A percentile compares a stretch with the other conserved stretches of the same genome.
Evolutionary conservation across 2,797 vertebrate genomes (phyloP).

Genomic region (Spinus olivaceus): DNA sequence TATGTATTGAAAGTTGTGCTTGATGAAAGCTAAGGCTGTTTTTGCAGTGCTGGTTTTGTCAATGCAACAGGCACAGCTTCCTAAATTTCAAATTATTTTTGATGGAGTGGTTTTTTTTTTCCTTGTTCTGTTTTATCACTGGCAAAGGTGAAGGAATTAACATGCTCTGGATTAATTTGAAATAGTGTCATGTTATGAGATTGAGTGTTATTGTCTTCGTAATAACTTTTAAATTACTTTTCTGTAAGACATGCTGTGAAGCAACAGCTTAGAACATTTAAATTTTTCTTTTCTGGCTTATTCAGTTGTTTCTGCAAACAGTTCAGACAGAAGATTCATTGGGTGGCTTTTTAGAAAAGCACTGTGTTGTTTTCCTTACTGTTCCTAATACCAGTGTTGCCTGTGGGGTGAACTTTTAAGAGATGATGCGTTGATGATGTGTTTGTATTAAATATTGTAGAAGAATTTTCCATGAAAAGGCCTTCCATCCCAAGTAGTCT

Average conservation of each 20-base stretch:
- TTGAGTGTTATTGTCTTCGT: conserved; percentile 18
- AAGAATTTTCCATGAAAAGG: neutral
- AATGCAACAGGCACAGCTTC: neutral
- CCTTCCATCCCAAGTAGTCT: neutral
- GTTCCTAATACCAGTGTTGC: neutral
- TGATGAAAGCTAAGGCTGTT: neutral
- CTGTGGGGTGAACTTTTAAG: neutral
- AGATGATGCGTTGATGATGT: neutral
- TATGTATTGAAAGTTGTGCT: neutral
- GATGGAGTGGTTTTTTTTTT: neutral
- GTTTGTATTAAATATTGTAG: conserved; percentile 9
- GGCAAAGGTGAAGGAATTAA: conserved; percentile 1
- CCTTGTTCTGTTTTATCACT: neutral
- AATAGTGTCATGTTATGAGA: conserved; percentile 3
- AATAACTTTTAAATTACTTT: conserved; percentile 55
- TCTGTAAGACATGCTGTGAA: conserved; percentile 17
- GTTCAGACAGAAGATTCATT: neutral
- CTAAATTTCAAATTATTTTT: neutral
- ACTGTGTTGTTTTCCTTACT: neutral
- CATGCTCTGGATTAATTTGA: neutral
- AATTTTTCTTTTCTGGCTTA: conserved; percentile 41
- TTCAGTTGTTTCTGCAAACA: conserved; percentile 30
- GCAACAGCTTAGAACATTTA: conserved; percentile 25
- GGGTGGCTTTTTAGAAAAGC: neutral
- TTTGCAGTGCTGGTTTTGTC: neutral